phyloP scores from a whole-genome alignment of 2,888 invertebrate genomes.

The Pterostichus niger region DNA sequence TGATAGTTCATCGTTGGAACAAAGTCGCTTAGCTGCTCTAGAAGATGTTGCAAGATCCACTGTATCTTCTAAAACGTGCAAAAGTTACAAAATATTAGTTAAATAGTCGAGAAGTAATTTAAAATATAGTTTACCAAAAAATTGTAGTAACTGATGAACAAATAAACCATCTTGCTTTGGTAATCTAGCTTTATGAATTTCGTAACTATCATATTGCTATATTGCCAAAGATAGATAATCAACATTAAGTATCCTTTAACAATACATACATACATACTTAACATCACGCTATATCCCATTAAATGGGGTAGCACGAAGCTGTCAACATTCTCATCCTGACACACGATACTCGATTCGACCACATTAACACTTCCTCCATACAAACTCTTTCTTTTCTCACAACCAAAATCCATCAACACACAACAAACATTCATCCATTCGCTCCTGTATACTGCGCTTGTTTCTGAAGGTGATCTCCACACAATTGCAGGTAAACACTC shows the following conservation, averaged over 20 bases:
- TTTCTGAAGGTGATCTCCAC: too few relatives aligned
- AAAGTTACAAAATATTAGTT: not conserved
- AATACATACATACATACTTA: too few relatives aligned
- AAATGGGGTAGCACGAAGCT: too few relatives aligned
- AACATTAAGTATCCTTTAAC: not conserved
- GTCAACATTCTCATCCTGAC: too few relatives aligned
- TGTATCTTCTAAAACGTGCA: slow-evolving; percentile 46
- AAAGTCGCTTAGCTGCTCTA: slow-evolving; percentile 39
- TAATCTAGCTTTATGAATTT: slow-evolving; percentile 96
- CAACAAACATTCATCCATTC: too few relatives aligned
- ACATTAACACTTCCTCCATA: too few relatives aligned
- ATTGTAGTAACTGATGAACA: not conserved
- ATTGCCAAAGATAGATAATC: slow-evolving; percentile 90
- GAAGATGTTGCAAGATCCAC: slow-evolving; percentile 39
- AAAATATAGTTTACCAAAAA: slow-evolving; percentile 7
- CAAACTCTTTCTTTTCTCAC: too few relatives aligned
- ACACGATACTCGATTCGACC: too few relatives aligned
- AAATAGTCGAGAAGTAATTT: not conserved
- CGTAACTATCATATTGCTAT: slow-evolving; percentile 90
- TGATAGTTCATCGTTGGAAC: slow-evolving; percentile 47
- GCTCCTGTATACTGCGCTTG: too few relatives aligned
- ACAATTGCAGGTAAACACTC: too few relatives aligned
- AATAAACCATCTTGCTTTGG: slow-evolving; percentile 87
- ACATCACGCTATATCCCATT: too few relatives aligned
- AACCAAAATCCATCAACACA: too few relatives aligned